These are phyloP conservation scores for Hermetia illucens DNA, from an alignment of 1,140 invertebrate species.

Conservation along the genomic window DNA sequence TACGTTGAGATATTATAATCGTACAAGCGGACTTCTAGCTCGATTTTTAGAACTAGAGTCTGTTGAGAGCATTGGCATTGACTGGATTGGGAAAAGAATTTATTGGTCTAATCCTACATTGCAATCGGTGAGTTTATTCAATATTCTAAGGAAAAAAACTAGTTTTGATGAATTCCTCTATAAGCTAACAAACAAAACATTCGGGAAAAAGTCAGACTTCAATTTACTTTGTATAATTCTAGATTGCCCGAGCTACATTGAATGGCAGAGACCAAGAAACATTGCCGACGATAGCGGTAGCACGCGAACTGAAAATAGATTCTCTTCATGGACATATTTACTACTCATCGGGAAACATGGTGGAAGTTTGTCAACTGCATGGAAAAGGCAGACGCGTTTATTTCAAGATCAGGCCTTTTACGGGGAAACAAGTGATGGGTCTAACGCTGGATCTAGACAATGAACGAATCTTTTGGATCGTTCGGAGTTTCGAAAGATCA, in stretches of 20 bases:
- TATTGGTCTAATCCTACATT: slow-evolving; percentile 82
- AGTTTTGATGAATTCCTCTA: not conserved
- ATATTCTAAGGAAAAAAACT: not conserved
- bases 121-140: slow-evolving; percentile 55
- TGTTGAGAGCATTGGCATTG: slow-evolving; percentile 65
- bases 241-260: slow-evolving; percentile 17
- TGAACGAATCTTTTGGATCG: slow-evolving; percentile 63
- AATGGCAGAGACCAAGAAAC: slow-evolving; percentile 55
- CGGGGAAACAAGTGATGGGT: slow-evolving; percentile 69
- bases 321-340: slow-evolving; percentile 67
- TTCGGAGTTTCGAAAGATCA: slow-evolving; percentile 57
- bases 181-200: too few species aligned
- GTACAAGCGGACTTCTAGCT: slow-evolving; percentile 39
- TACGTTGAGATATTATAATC: slow-evolving; percentile 53
- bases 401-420: slow-evolving; percentile 58
- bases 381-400: slow-evolving; percentile 59
- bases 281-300: slow-evolving; percentile 59
- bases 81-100: slow-evolving; percentile 75
- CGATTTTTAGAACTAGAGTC: slow-evolving; percentile 47
- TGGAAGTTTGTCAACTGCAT: slow-evolving; percentile 65
- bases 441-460: slow-evolving; percentile 63
- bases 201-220: too few species aligned
- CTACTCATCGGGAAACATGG: slow-evolving; percentile 70
- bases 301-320: slow-evolving; percentile 69
- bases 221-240: not conserved